phyloP scores from a whole-genome alignment of 2,113 vertebrate genomes.

The Furnarius figulus region DNA sequence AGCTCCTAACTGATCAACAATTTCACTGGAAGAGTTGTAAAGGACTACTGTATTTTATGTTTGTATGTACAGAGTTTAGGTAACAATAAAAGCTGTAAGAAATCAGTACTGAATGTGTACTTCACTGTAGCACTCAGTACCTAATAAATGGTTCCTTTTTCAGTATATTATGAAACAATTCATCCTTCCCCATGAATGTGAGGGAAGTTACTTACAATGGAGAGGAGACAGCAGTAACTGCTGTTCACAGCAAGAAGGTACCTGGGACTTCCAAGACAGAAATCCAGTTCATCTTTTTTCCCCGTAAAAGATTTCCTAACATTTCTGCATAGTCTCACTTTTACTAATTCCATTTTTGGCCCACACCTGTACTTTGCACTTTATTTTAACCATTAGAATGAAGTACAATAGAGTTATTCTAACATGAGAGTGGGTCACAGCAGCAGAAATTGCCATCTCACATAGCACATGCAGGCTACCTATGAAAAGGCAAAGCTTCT shows the following conservation, averaged over 20 bases:
- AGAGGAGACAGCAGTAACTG: background rate
- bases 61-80: background rate
- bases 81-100: background rate
- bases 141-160: background rate
- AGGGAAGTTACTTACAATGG: background rate
- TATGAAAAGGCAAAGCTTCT: background rate
- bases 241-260: background rate
- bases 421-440: background rate
- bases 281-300: background rate
- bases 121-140: background rate
- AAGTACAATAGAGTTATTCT: background rate
- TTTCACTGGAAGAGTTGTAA: background rate
- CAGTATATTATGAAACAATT: background rate
- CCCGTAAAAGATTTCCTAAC: background rate
- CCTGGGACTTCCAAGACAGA: background rate
- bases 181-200: background rate
- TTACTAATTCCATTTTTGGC: background rate
- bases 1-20: background rate
- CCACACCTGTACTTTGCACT: background rate
- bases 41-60: background rate
- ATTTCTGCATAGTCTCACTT: background rate
- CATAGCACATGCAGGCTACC: background rate
- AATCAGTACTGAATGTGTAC: background rate
- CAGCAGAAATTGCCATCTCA: conserved; percentile 10
- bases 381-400: background rate